Base-by-base conservation (phyloP, 1,140 invertebrate genomes). In the Holcopasites calliopsidis region DNA sequence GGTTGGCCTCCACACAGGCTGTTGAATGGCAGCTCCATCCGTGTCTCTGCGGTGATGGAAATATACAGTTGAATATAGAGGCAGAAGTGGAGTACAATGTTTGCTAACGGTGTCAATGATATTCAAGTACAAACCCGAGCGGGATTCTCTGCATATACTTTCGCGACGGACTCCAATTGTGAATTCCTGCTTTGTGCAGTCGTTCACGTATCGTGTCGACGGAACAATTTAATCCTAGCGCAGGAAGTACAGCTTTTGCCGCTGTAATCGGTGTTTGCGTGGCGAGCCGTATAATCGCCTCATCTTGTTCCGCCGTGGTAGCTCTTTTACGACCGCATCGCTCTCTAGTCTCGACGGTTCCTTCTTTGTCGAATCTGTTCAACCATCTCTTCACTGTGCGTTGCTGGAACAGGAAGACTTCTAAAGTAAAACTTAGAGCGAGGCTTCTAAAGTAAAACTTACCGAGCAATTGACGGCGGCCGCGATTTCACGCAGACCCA, bases 301-400 rank as follows among this genome's bases (percentile, higher is more conserved):
- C 90, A 47, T 92, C 90, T 68, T 92, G 87, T 73, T 91, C 91
- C 2, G 31, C 40, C 7, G 91, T 92, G 0, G 91, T 92, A n/a
- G 90, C 91, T 82, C 91, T 86, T 80, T 91, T 92, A 75, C 91
- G 85, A 33, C 91, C 91, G 68, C 91, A 91, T 75, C 91, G 84
- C 31, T 92, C 90, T 38, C 90, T 68, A 5, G 91, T 92, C 68
- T 91, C 90, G 0, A 92, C 91, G 0, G 85, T 91, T 3, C 91
- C 91, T 84, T 92, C 91, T 60, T 90, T 91, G 38, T 91, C 88
- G 49, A 92, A 92, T 75, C 91, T 87, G 54, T 92, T 92, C 2
- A 92, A 42, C 91, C 91, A 92, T 50, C 91, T 87, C 58, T 92
- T 92, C 0, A 92, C 91, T 0, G 91, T 92, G 68, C 91, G 88